These are phyloP conservation scores for Lycaon pictus DNA, from an alignment of 2,113 vertebrate species.

Conservation along the genomic window DNA sequence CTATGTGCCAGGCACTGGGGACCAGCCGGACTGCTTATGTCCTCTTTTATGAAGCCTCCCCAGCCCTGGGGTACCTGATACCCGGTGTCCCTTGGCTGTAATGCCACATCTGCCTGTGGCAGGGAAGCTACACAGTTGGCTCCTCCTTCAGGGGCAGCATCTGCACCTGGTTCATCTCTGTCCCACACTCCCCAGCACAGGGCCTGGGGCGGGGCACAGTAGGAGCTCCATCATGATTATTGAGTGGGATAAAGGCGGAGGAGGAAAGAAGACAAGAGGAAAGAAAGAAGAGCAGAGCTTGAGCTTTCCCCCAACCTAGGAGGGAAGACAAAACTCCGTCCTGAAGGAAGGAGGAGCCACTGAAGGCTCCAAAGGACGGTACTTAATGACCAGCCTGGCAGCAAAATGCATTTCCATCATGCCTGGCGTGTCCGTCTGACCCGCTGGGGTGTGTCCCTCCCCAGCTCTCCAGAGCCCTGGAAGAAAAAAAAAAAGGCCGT, in stretches of 20 bases:
- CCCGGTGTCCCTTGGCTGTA: too few species aligned
- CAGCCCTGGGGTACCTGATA: neutral
- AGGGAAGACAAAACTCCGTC: neutral
- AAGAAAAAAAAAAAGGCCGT: neutral
- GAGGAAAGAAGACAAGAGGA: too few species aligned
- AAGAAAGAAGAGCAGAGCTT: neutral
- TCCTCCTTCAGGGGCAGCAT: neutral
- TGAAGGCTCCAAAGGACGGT: neutral
- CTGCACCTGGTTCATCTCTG: accelerated
- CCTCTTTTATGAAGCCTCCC: neutral
- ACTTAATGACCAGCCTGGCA: accelerated
- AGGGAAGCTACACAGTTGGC: neutral
- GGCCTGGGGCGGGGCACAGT: neutral
- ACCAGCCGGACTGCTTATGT: neutral
- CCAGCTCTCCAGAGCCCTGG: neutral
- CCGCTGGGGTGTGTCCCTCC: neutral
- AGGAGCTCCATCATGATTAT: neutral
- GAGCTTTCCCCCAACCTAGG: neutral
- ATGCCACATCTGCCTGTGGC: neutral
- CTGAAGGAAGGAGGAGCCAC: neutral
- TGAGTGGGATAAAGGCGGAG: neutral
- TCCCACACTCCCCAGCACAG: neutral
- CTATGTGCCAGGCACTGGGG: neutral
- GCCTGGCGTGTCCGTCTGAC: neutral
- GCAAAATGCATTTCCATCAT: accelerated